Base-by-base conservation (phyloP, 2,888 invertebrate species). In the Eristalis intricaria region DNA sequence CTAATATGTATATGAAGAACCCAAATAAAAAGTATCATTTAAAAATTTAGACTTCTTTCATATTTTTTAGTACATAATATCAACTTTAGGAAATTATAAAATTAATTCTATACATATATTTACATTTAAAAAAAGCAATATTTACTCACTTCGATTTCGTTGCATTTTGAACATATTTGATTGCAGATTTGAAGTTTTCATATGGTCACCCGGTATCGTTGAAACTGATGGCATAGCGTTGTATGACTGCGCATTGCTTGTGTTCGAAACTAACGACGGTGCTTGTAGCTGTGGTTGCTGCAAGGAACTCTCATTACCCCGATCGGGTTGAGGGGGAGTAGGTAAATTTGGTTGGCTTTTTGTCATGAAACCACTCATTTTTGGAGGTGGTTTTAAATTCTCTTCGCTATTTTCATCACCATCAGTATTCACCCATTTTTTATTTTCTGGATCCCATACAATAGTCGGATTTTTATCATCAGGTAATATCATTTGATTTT, bases 401-500 rank as follows among this genome's bases (percentile, higher is more conserved):
- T 92, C 91, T 66, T 90, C 89, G 73, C 94, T 95, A 29, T 95
- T 95, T 7, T 94, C 95, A 88, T 95, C 96, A 35, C 95, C 96
- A 91, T 97, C 97, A 61, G 95, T 95, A 93, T 98, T 97, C 69
- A 95, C 95, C 98, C 98, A 99, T 89, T 95, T 95, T 92, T 98
- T 97, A 90, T 95, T 95, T n/a, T 95, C 95, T 79, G 96, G 94
- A 94, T 98, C 98, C 98, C 98, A 99, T 74, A 98, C 97, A 94
- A 98, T 98, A 88, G 96, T 94, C 88, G 98, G 98, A 94, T 98
- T 97, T 93, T 96, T 98, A 93, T 99, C 98, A 93, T 98, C 98
- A 0, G 99, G 98, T 90, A 99, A 94, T 91, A 97, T 98, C 98
- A 98, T 98, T 94, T 98, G 98, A 94, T 98, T 98, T 93, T 97